Base-by-base conservation (phyloP, 37 sponge, comb jelly and placozoan genomes). In the Tethya wilhelma region DNA sequence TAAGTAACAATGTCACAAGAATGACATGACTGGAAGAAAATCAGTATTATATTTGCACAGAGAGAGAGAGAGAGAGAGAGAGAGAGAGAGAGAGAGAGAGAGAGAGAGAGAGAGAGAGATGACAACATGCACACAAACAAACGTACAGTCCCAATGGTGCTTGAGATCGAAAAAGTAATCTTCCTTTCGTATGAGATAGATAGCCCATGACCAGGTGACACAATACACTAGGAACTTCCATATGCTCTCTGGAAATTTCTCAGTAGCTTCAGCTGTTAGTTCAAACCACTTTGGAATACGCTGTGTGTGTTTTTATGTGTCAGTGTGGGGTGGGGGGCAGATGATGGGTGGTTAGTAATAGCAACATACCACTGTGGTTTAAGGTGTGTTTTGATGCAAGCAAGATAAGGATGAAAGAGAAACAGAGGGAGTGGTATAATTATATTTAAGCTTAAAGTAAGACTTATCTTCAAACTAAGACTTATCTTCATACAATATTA, bases 211-310 rank as follows among this genome's bases (percentile, higher is more conserved):
- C 84, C 87, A 82, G 36, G 79, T 79, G 4, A 64, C 20, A 28
- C 26, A 32, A 56, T 86, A 91, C 30, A 83, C 36, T 6, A 67
- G 0, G 22, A 25, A 14, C 74, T 86, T 91, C 87, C 87, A 91
- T 23, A 64, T 33, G 74, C 92, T 91, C 69, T 86, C 92, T 0
- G 92, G 87, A 34, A 91, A 79, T 79, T 91, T 91, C 5, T 75
- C 74, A 37, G 75, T 43, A 33, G 58, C 39, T 19, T 86, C 87
- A 63, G 69, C 23, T 17, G 32, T 43, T 34, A 91, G 23, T 12
- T 91, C 42, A 28, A 78, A 82, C 83, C 79, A 86, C 37, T 33
- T 42, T 14, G 92, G 87, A 29, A 91, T 82, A 9, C 74, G 67
- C 92, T 91, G 78, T 49, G 66, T 66, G 55, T 45, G 70, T 55